Evolutionary conservation across 2,888 invertebrate species (phyloP).

Genomic region (Rhamphomyia laevipes): DNA sequence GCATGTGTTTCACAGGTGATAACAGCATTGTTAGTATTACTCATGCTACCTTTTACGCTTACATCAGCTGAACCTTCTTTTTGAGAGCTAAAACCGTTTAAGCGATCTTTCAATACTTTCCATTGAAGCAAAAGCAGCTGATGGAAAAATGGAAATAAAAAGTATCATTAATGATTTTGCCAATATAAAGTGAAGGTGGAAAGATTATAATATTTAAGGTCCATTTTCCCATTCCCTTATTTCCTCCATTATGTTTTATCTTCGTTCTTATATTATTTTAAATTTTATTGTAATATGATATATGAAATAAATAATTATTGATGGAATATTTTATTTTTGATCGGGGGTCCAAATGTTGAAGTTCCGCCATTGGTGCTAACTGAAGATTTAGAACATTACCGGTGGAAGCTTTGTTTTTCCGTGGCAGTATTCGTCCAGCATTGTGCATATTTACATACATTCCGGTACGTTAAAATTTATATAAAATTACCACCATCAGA

Average conservation of each 20-base stretch:
- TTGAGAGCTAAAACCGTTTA: background rate
- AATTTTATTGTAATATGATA: background rate
- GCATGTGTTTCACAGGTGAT: conserved; percentile 5
- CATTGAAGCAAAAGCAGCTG: background rate
- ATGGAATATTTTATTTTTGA: background rate
- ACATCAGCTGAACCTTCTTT: conserved; percentile 1
- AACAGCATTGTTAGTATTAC: conserved; percentile 5
- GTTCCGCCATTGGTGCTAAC: background rate
- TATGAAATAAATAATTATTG: background rate
- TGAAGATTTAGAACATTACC: too few species aligned
- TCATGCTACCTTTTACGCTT: conserved; percentile 5
- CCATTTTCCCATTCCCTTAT: too few species aligned
- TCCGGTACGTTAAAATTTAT: too few species aligned
- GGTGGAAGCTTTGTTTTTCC: too few species aligned
- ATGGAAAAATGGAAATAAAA: background rate
- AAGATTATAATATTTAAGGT: background rate
- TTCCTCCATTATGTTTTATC: too few species aligned
- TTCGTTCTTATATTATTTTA: background rate
- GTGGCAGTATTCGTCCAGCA: too few species aligned
- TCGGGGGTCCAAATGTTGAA: background rate
- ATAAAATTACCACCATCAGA: too few species aligned
- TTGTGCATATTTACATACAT: too few species aligned
- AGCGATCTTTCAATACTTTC: background rate
- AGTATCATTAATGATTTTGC: background rate
- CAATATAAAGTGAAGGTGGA: background rate